Conservation (phyloP, 2,113 vertebrate genomes). For the Falco punctatus region DNA sequence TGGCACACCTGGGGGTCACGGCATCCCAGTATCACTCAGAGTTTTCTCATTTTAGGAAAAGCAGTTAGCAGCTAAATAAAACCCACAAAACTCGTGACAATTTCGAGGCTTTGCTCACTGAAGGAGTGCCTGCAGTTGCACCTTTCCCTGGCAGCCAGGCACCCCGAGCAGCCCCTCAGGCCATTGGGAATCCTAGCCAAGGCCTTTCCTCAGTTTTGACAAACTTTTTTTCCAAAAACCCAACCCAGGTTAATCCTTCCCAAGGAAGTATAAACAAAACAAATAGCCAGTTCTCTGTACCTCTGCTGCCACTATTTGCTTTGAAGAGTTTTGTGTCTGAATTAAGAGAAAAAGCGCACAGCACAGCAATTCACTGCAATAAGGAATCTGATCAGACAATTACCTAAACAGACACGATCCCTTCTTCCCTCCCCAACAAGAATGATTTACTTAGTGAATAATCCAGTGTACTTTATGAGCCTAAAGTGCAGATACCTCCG, state of each 20-base stretch:
- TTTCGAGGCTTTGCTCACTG: background rate
- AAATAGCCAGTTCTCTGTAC: background rate
- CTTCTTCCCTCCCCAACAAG: background rate
- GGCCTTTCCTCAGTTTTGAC: background rate
- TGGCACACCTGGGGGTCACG: background rate
- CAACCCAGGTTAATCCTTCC: background rate
- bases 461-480: background rate
- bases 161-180: background rate
- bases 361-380: background rate
- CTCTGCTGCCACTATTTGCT: background rate
- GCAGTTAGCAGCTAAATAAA: background rate
- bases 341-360: background rate
- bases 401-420: background rate
- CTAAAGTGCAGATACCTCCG: background rate
- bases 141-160: background rate
- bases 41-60: background rate
- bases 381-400: background rate
- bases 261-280: background rate
- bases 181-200: background rate
- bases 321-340: background rate
- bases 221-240: background rate
- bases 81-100: background rate
- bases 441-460: background rate
- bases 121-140: background rate
- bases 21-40: background rate